These are phyloP conservation scores for Brotogeris chrysoptera DNA, from an alignment of 2,797 vertebrate genomes.

Conservation along the genomic window DNA sequence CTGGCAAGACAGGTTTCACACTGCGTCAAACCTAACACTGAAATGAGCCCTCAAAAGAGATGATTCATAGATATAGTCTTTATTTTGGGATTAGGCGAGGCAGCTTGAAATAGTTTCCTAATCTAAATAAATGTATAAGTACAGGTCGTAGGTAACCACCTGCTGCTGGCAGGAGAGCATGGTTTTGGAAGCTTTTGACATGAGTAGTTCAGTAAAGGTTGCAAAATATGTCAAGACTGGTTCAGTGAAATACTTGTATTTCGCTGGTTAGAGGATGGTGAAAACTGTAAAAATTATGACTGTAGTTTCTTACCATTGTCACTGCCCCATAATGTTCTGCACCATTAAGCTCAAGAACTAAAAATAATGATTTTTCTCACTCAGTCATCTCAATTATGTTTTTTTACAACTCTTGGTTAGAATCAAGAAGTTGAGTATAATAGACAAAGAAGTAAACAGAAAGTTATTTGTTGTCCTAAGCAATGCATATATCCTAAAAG, in stretches of 20 bases:
- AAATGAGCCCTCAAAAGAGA: neutral
- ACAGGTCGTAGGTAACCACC: neutral
- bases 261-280: neutral
- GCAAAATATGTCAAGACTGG: neutral
- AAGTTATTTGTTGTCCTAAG: neutral
- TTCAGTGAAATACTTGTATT: neutral
- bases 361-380: neutral
- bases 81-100: neutral
- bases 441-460: neutral
- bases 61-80: neutral
- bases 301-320: neutral
- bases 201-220: neutral
- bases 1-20: neutral
- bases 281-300: neutral
- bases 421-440: neutral
- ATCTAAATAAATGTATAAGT: neutral
- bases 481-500: neutral
- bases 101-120: neutral
- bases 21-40: neutral
- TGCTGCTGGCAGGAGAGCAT: neutral
- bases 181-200: neutral
- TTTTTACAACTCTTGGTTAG: neutral
- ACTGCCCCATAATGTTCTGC: neutral
- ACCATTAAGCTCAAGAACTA: neutral
- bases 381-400: neutral